Conservation (phyloP, 2,888 invertebrate species). For the Nymphalis c-album region DNA sequence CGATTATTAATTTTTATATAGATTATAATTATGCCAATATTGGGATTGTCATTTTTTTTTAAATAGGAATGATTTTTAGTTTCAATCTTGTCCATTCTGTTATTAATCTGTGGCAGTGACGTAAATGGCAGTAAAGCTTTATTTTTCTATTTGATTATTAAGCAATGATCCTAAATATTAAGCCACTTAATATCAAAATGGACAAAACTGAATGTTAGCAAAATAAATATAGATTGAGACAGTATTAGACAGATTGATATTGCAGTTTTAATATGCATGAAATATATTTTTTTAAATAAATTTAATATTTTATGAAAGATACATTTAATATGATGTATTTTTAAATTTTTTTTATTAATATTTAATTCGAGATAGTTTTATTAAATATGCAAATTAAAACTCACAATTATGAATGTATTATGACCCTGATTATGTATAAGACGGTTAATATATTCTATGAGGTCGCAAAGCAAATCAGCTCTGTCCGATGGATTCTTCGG, state of each 20-base stretch:
- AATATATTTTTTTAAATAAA: neutral
- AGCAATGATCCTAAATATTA: neutral
- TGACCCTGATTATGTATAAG: conserved; percentile 20
- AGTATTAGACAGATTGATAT: neutral
- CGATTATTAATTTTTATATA: conserved; percentile 12
- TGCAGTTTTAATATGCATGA: conserved; percentile 1
- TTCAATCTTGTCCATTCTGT: neutral
- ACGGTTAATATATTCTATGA: conserved; percentile 21
- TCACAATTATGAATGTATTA: conserved; percentile 1
- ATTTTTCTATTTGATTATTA: neutral
- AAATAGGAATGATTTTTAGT: conserved; percentile 1
- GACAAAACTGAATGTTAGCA: conserved; percentile 4
- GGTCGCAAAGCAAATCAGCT: conserved; percentile 56
- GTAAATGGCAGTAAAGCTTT: neutral
- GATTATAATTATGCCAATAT: conserved; percentile 12
- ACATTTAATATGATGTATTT: neutral
- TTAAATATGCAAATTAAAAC: conserved; percentile 15
- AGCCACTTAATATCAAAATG: neutral
- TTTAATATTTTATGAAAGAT: neutral
- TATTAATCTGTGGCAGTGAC: neutral
- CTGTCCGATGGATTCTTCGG: conserved; percentile 40
- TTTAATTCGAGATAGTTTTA: neutral
- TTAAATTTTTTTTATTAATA: neutral
- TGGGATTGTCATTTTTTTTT: conserved; percentile 13
- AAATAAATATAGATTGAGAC: neutral